Evolutionary conservation across 1,140 invertebrate genomes (phyloP).

Genomic region (Monochamus saltuarius): DNA sequence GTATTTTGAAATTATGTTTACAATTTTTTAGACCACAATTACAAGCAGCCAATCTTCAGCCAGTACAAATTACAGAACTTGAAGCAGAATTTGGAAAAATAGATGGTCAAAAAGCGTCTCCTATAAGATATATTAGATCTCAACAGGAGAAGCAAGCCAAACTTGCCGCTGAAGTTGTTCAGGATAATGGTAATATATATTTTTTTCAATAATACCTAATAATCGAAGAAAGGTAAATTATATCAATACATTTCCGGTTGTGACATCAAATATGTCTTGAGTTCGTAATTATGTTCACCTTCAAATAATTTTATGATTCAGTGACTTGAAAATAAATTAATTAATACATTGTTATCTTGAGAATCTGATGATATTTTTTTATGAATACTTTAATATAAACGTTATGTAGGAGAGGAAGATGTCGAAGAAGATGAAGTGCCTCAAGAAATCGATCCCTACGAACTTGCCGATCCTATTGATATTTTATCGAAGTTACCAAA

Average conservation of each 20-base stretch:
- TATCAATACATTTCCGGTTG: not conserved
- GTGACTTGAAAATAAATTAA: not conserved
- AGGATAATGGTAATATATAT: constrained; percentile 25
- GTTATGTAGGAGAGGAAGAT: constrained; percentile 35
- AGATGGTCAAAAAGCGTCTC: constrained; percentile 68
- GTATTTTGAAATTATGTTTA: not conserved
- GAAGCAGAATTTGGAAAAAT: constrained; percentile 85
- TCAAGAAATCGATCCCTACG: constrained; percentile 85
- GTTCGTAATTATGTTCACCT: too few relatives aligned
- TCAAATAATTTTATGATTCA: too few relatives aligned
- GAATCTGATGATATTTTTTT: constrained; percentile 16
- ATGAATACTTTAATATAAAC: not conserved
- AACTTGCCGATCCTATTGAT: constrained; percentile 88
- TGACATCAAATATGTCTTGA: too few relatives aligned
- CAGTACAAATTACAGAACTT: constrained; percentile 85
- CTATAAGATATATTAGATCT: constrained; percentile 81
- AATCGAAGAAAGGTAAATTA: not conserved
- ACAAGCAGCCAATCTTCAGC: constrained; percentile 69
- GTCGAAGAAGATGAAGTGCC: constrained; percentile 60
- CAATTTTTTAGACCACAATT: constrained; percentile 70
- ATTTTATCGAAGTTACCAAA: constrained; percentile 91
- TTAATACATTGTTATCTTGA: not conserved
- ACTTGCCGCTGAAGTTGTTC: constrained; percentile 55
- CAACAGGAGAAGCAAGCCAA: constrained; percentile 80
- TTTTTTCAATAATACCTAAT: not conserved